Conservation (phyloP, 2,113 vertebrate species). For the Anhinga rufa region DNA sequence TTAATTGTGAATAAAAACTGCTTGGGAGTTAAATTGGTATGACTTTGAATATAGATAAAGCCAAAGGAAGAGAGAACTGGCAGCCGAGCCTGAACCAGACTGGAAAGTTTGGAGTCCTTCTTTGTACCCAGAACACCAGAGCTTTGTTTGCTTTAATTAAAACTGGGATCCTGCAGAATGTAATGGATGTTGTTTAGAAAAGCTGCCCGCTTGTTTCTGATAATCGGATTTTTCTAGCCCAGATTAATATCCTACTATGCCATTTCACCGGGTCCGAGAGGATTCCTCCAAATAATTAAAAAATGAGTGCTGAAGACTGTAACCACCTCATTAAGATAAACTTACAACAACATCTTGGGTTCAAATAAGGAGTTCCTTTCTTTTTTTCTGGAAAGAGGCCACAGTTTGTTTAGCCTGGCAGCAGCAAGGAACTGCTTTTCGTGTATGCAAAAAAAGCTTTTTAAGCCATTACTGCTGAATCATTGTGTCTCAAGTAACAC, state of each 20-base stretch:
- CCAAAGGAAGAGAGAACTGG: slow-evolving; percentile 17
- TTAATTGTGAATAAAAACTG: slow-evolving; percentile 41
- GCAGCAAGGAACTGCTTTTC: not conserved
- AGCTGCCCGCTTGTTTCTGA: not conserved
- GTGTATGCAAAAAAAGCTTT: not conserved
- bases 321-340: slow-evolving; percentile 55
- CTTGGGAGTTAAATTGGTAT: slow-evolving; percentile 40
- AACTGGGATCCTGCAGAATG: slow-evolving; percentile 34
- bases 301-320: not conserved
- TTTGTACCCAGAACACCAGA: slow-evolving; percentile 45
- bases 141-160: slow-evolving; percentile 64
- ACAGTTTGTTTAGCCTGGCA: slow-evolving; percentile 46
- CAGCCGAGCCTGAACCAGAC: slow-evolving; percentile 3
- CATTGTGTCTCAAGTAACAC: not conserved
- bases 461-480: slow-evolving; percentile 29
- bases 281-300: slow-evolving; percentile 63
- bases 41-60: slow-evolving; percentile 56
- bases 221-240: slow-evolving; percentile 66
- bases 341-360: slow-evolving; percentile 21
- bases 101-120: not conserved
- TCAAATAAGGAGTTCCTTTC: slow-evolving; percentile 46
- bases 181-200: slow-evolving; percentile 35
- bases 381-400: slow-evolving; percentile 21
- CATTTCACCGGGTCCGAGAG: not conserved
- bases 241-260: slow-evolving; percentile 54